phyloP scores from a whole-genome alignment of 2,888 invertebrate species.

The Onchidella celtica region DNA sequence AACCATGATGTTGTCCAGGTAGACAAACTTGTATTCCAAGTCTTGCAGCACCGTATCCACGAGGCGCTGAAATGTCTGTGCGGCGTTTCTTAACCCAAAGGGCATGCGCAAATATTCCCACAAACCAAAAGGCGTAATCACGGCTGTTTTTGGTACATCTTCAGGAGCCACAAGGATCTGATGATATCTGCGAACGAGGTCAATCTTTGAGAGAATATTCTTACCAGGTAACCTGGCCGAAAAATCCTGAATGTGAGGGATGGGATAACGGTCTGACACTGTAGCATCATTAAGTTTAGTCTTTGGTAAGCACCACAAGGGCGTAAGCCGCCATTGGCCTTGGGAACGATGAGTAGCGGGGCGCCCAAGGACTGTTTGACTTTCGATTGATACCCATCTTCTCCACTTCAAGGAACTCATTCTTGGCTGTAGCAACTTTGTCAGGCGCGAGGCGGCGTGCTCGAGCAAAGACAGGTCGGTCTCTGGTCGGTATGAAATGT shows the following conservation, averaged over 20 bases:
- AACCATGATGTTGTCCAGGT: conserved; percentile 24
- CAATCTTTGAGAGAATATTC: conserved; percentile 32
- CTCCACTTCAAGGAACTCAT: conserved; percentile 21
- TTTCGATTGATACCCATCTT: conserved; percentile 34
- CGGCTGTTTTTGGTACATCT: conserved; percentile 26
- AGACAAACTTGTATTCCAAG: conserved; percentile 4
- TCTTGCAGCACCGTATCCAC: conserved; percentile 24
- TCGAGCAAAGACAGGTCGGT: conserved; percentile 25
- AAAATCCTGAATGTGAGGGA: conserved; percentile 43
- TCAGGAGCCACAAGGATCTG: conserved; percentile 35
- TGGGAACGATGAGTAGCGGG: conserved; percentile 27
- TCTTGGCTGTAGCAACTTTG: conserved; percentile 11
- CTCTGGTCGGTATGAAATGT: conserved; percentile 9
- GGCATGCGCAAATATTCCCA: conserved; percentile 36
- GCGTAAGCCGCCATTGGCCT: conserved; percentile 10
- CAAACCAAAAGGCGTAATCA: conserved; percentile 42
- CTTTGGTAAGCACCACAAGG: conserved; percentile 17
- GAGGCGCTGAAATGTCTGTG: conserved; percentile 43
- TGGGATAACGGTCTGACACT: conserved; percentile 35
- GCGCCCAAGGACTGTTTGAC: conserved; percentile 36
- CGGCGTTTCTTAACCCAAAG: conserved; percentile 37
- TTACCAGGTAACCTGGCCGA: conserved; percentile 12
- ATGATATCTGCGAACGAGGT: conserved; percentile 35
- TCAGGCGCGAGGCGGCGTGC: conserved; percentile 29
- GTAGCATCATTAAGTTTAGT: conserved; percentile 34